Conservation (phyloP, 2,113 vertebrate species). For the Alaudala cheleensis region DNA sequence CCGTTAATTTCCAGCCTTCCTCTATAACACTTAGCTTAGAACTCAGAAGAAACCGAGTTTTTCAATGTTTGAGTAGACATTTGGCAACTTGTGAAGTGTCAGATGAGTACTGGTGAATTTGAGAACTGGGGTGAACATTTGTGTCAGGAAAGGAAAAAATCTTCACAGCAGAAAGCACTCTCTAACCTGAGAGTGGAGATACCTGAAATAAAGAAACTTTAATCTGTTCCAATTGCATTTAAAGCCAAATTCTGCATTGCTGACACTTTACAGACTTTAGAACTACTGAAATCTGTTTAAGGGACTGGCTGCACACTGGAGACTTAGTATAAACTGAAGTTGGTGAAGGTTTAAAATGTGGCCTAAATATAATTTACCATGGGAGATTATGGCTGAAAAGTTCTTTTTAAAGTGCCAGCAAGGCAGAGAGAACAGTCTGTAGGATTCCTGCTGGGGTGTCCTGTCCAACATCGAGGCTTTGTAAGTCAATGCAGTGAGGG, state of each 20-base stretch:
- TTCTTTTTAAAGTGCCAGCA: not conserved
- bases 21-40: constrained; percentile 7
- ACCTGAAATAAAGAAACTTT: constrained; percentile 30
- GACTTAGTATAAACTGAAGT: not conserved
- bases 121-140: not conserved
- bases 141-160: constrained; percentile 3
- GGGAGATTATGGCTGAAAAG: not conserved
- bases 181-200: constrained; percentile 8
- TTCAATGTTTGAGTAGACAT: constrained; percentile 29
- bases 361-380: not conserved
- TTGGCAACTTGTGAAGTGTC: constrained; percentile 54
- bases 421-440: not conserved
- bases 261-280: not conserved
- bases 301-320: not conserved
- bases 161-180: not conserved
- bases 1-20: not conserved
- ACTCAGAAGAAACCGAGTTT: not conserved
- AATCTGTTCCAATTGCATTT: not conserved
- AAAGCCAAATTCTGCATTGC: not conserved
- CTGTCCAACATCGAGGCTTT: not conserved
- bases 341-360: not conserved
- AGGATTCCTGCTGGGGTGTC: not conserved
- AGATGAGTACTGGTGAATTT: constrained; percentile 16
- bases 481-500: fast-evolving
- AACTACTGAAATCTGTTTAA: not conserved